Evolutionary conservation across 2,797 vertebrate species (phyloP).

Genomic region (Serranus cabrilla): DNA sequence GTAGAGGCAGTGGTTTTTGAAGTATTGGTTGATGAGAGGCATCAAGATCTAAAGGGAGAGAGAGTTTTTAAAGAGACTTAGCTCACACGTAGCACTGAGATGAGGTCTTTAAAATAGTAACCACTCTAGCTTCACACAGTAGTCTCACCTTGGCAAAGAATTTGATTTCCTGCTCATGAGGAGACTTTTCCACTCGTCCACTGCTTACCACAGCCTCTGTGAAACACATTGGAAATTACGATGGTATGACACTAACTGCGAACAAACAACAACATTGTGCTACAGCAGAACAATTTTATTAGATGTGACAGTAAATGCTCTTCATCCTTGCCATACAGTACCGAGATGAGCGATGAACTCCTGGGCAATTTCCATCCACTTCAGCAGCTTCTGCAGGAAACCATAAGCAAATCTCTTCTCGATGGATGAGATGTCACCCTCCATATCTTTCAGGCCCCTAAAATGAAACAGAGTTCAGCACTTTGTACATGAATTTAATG

Average conservation of each 20-base stretch:
- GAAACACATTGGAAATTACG: slow-evolving; percentile 19
- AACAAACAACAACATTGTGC: not conserved
- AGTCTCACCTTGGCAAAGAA: slow-evolving; percentile 94
- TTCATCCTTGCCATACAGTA: slow-evolving; percentile 57
- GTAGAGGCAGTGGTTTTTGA: slow-evolving; percentile 97
- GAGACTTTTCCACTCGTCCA: slow-evolving; percentile 95
- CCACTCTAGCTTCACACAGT: not conserved
- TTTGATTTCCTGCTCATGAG: slow-evolving; percentile 97
- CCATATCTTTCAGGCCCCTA: slow-evolving; percentile 97
- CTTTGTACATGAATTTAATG: not conserved
- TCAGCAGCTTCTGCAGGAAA: slow-evolving; percentile 94
- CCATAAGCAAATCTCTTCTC: slow-evolving; percentile 96
- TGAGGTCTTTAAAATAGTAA: not conserved
- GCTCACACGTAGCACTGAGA: slow-evolving; percentile 13
- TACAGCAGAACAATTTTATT: not conserved
- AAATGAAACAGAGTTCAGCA: slow-evolving; percentile 22
- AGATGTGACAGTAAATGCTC: not conserved
- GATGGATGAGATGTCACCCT: slow-evolving; percentile 95
- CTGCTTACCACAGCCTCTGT: slow-evolving; percentile 97
- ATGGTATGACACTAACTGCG: not conserved
- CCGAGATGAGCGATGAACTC: slow-evolving; percentile 96
- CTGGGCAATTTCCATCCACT: slow-evolving; percentile 96
- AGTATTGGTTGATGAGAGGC: slow-evolving; percentile 95
- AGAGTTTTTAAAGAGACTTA: slow-evolving; percentile 35
- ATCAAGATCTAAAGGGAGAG: slow-evolving; percentile 89